Base-by-base conservation (phyloP, 1,140 invertebrate species). In the Camponotus vicinus region DNA sequence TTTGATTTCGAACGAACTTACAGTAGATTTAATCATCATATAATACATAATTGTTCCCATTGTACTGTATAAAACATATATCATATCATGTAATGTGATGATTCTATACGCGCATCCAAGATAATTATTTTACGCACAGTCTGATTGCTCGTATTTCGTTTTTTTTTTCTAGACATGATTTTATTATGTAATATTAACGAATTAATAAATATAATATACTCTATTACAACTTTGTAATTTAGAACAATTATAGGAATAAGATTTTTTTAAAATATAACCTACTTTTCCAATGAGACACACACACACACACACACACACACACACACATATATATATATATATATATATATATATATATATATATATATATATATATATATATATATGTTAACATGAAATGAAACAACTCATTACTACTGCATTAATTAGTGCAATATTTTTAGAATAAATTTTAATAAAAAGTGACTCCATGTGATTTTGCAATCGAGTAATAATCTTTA, bases 61-160 rank as follows among this genome's bases (percentile, higher is more conserved):
- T 13, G 21, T 61, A 15, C 11, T 76, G 4, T 45, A 77, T 77
- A 42, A 77, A 63, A 45, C 37, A 59, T 82, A 59, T 82, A 27
- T 69, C 66, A 37, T 70, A n/a, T 37, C 8, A 11, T 42, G 6
- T 61, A 63, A 77, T 61, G 27, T 61, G 6, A 37, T 57, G 8
- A 63, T 61, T 42, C n/a, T 76, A 11, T 40, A 59, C 11, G 2
- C 9, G 52, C 45, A 11, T 57, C 0, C 9, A 55, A 37, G 32
- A 75, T 40, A 27, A 8, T 42, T 42, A n/a, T 75, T 75, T 57
- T n/a, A 59, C n/a, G 3, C 34, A 40, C n/a, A 59, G 34, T 57
- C n/a, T 75, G 18, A 37, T 75, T 75, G 34, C 15, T 71, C 45
- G 4, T 49, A 15, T 73, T 57, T 57, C 18, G 11, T 45, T 63